phyloP scores from a whole-genome alignment of 2,113 vertebrate genomes.

The Rhagologus leucostigma region DNA sequence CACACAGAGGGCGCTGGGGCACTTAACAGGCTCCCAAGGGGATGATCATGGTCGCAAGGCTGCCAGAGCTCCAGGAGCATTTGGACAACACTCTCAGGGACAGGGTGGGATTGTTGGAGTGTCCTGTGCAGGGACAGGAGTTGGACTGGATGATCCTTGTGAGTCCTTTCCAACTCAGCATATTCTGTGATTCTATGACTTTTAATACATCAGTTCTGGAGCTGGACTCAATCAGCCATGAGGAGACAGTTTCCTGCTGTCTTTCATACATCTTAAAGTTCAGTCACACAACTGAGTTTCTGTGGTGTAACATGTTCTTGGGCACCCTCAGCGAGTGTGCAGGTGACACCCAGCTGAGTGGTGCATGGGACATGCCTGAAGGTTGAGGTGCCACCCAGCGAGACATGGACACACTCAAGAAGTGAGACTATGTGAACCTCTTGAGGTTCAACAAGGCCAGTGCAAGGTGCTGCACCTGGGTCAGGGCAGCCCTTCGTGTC shows the following conservation, averaged over 20 bases:
- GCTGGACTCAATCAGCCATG: background rate
- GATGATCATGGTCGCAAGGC: too few species aligned
- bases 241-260: background rate
- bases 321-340: background rate
- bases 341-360: background rate
- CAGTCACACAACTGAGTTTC: background rate
- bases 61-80: background rate
- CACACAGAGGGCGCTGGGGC: background rate
- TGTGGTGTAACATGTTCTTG: background rate
- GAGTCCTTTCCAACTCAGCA: background rate
- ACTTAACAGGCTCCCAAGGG: background rate
- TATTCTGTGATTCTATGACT: background rate
- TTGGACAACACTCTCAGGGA: background rate
- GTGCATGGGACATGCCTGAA: background rate
- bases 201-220: background rate
- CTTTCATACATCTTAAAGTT: background rate
- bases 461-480: background rate
- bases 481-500: fast-evolving
- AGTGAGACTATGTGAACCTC: background rate
- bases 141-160: background rate
- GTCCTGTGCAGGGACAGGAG: background rate
- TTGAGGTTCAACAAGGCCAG: background rate
- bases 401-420: background rate
- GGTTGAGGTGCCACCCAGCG: background rate
- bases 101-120: fast-evolving